Evolutionary conservation across 2,113 vertebrate species (phyloP).

Genomic region (Apodemus speciosus): DNA sequence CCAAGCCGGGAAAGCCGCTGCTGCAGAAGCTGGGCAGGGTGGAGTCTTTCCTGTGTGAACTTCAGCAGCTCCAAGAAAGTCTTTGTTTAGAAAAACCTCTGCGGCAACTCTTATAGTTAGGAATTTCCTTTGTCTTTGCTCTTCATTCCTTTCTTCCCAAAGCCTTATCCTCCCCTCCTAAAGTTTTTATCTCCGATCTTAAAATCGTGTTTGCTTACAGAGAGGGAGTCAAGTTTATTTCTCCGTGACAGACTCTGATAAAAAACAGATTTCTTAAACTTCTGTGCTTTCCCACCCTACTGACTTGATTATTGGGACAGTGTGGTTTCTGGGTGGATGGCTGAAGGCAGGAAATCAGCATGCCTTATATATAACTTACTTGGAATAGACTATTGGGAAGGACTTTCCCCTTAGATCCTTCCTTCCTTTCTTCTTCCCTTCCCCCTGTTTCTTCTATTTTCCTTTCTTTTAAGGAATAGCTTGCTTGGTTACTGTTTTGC

Average conservation of each 20-base stretch:
- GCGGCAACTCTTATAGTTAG: slow-evolving; percentile 2
- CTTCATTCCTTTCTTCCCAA: background rate
- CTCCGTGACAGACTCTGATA: slow-evolving; percentile 64
- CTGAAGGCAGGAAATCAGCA: slow-evolving; percentile 41
- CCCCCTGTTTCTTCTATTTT: too few species aligned
- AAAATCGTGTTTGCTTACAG: slow-evolving; percentile 26
- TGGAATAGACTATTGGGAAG: background rate
- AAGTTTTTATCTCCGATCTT: background rate
- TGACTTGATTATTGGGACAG: slow-evolving; percentile 59
- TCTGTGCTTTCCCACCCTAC: slow-evolving; percentile 57
- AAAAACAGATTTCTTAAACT: slow-evolving; percentile 74
- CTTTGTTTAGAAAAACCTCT: slow-evolving; percentile 82
- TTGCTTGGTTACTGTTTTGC: background rate
- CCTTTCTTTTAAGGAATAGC: background rate
- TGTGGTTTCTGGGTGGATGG: background rate
- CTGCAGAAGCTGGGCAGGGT: slow-evolving; percentile 81
- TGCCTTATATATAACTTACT: slow-evolving; percentile 17
- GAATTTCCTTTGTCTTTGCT: slow-evolving; percentile 49
- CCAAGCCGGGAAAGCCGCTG: slow-evolving; percentile 61
- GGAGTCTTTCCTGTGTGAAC: slow-evolving; percentile 79
- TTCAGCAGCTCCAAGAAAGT: slow-evolving; percentile 76
- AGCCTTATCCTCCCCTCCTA: background rate
- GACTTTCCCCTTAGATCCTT: background rate
- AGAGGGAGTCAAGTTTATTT: slow-evolving; percentile 45
- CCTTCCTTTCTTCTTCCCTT: background rate